Evolutionary conservation across 2,888 invertebrate genomes (phyloP), one percentile per base, ranked within the genome.

Genomic region (Perithous albicinctus): DNA sequence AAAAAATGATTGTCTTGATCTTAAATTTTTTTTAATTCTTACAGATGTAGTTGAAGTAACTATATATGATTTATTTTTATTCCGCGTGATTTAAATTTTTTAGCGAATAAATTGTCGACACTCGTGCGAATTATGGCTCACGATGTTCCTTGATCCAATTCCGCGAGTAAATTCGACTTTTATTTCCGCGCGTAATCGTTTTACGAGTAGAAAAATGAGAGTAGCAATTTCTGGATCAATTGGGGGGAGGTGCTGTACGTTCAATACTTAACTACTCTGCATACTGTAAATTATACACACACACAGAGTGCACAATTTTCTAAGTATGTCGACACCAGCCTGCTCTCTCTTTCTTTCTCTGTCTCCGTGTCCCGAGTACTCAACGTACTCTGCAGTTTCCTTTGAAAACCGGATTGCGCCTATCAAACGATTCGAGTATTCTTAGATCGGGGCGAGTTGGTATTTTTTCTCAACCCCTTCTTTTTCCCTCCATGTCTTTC

Each of bases 391-490:
- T 29, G 69, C 38, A 38, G 23, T 69, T 38, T 69, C 5, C 69
- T 69, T 54, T 54, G 38, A 41, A 69, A 69, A 69, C 51, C 38
- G 26, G 69, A 69, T 54, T 69, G 69, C 69, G 32, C 26, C 35
- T 54, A 54, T 41, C 38, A 41, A n/a, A 54, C 69, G 69, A 12
- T 38, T 54, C 69, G 54, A 69, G 54, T 38, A 69, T 69, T 23
- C 51, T 51, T 35, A 41, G 38, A 54, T 54, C 51, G 56, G 56
- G 15, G 51, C 51, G 51, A 51, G 51, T 23, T 69, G 18, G 56
- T 56, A 32, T 56, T 56, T 56, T 56, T 56, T 56, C n/a, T n/a
- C n/a, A 15, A n/a, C 51, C 48, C 51, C 12, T 51, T 32, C 32
- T 56, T 32, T 26, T n/a, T n/a, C n/a, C n/a, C 12, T 54, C 54